phyloP scores from a whole-genome alignment of 2,797 vertebrate genomes.

The Macropodus opercularis region DNA sequence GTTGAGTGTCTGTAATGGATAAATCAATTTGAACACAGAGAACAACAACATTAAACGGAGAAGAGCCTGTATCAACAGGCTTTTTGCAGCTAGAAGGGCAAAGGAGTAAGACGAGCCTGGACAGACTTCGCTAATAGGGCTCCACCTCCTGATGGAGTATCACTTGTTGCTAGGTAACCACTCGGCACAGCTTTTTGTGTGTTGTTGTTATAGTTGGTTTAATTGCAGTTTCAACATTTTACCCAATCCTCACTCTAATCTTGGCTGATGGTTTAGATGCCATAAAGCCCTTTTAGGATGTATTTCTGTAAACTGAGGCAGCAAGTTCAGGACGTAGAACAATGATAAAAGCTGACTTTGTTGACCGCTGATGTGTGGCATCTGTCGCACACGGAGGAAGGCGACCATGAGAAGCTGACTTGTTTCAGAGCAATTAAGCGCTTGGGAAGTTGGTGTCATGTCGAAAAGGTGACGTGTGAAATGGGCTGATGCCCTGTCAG shows the following conservation, averaged over 20 bases:
- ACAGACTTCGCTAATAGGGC: background rate
- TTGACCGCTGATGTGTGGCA: constrained; percentile 32
- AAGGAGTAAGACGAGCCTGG: background rate
- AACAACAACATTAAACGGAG: constrained; percentile 8
- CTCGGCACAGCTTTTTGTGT: background rate
- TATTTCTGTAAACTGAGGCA: too few species aligned
- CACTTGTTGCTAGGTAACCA: background rate
- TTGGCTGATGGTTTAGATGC: too few species aligned
- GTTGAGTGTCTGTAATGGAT: constrained; percentile 16
- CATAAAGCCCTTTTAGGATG: too few species aligned
- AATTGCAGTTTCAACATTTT: too few species aligned
- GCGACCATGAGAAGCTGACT: constrained; percentile 46
- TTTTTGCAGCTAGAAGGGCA: background rate
- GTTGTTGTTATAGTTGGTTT: background rate
- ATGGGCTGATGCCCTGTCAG: constrained; percentile 19
- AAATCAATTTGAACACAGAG: constrained; percentile 27
- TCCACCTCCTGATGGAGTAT: background rate
- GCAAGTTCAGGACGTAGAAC: constrained; percentile 8
- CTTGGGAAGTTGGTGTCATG: constrained; percentile 34
- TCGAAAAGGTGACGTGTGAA: constrained; percentile 29
- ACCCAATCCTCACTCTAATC: too few species aligned
- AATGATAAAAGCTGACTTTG: constrained; percentile 1
- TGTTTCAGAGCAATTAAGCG: constrained; percentile 42
- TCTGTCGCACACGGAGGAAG: constrained; percentile 33
- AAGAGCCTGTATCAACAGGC: background rate